Evolutionary conservation across 2,113 vertebrate genomes (phyloP).

Genomic region (Eulemur rufifrons): DNA sequence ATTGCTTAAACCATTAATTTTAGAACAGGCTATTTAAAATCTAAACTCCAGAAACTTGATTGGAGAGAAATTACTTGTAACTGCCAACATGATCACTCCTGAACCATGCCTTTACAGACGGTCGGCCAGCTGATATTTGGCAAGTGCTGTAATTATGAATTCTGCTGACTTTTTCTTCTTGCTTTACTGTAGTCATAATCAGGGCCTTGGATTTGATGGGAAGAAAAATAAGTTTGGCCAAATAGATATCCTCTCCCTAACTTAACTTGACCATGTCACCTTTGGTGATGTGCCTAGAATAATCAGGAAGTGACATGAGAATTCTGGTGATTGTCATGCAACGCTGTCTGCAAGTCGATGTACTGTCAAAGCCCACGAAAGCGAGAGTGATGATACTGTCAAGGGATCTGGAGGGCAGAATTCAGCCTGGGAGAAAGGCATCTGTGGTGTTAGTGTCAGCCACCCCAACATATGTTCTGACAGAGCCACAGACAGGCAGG

Average conservation of each 20-base stretch:
- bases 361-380: background rate
- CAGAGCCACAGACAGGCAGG: background rate
- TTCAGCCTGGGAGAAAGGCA: background rate
- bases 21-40: conserved; percentile 22
- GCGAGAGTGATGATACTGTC: background rate
- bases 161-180: background rate
- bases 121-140: background rate
- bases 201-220: background rate
- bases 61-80: background rate
- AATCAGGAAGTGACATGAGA: background rate
- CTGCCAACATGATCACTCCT: background rate
- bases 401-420: background rate
- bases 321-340: background rate
- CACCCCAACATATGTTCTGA: background rate
- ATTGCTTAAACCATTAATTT: background rate
- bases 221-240: background rate
- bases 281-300: background rate
- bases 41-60: background rate
- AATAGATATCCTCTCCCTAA: background rate
- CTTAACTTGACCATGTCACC: background rate
- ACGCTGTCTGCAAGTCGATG: background rate
- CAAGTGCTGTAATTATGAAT: background rate
- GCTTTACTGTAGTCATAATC: background rate
- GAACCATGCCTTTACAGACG: background rate
- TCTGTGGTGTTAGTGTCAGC: background rate